These are phyloP conservation scores for Trichechus manatus DNA, from an alignment of 2,113 vertebrate species.

Conservation along the genomic window DNA sequence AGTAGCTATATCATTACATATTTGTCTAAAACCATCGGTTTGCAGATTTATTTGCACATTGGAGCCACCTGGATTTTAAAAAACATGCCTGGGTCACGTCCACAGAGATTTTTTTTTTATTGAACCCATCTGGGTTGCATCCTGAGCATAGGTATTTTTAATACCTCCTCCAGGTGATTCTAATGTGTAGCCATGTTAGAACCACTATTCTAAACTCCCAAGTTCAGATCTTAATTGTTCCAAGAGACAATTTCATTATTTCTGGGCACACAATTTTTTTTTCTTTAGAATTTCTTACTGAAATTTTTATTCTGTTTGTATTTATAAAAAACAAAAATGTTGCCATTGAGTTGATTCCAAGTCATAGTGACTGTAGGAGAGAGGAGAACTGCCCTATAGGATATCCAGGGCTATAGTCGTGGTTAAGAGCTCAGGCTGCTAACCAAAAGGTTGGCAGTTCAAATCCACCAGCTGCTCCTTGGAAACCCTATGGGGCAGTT, in stretches of 20 bases:
- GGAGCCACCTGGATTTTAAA: neutral
- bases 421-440: no score
- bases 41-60: neutral
- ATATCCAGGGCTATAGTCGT: neutral
- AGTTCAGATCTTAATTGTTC: constrained; percentile 36
- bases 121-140: neutral
- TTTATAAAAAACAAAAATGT: neutral
- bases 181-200: neutral
- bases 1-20: neutral
- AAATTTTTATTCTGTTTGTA: constrained; percentile 38
- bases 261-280: neutral
- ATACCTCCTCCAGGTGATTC: neutral
- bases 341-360: neutral
- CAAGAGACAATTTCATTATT: neutral
- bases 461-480: no score
- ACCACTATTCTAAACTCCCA: neutral
- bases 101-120: neutral
- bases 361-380: neutral
- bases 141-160: neutral
- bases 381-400: neutral
- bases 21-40: constrained; percentile 27
- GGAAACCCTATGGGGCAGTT: no score
- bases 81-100: neutral
- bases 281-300: neutral
- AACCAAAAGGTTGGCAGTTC: no score